Percentiles rank a stretch among this genome's conserved stretches.
Conservation (phyloP, 2,888 invertebrate species). For the Leptogaster cylindrica region DNA sequence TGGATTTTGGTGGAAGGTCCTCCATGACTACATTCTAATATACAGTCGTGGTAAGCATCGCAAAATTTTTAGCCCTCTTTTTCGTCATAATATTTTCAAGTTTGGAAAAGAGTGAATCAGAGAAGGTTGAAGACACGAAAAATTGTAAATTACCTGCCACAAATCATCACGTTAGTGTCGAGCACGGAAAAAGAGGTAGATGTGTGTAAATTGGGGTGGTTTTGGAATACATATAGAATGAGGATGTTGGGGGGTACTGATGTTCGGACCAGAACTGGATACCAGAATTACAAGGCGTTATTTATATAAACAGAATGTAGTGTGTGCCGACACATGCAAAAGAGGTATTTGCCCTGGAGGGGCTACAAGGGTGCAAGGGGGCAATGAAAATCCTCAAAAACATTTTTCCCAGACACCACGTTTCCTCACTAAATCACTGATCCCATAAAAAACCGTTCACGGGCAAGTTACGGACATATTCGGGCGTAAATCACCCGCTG, state of each 20-base stretch:
- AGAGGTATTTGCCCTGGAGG: no score
- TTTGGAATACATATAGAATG: no score
- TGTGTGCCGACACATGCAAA: slow-evolving; percentile 22
- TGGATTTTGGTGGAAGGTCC: no score
- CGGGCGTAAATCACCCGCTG: slow-evolving; percentile 30
- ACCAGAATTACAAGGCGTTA: slow-evolving; percentile 11
- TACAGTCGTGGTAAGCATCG: no score
- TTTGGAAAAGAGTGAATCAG: slow-evolving; percentile 29
- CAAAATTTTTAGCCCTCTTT: not conserved
- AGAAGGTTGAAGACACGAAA: slow-evolving; percentile 29
- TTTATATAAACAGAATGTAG: slow-evolving; percentile 16
- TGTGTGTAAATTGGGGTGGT: no score
- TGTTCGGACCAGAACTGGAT: no score
- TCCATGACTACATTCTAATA: no score
- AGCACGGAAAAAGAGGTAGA: not conserved
- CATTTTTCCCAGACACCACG: slow-evolving; percentile 35
- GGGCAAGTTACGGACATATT: slow-evolving; percentile 33
- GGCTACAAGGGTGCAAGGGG: no score
- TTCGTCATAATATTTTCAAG: slow-evolving; percentile 6
- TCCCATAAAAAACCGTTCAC: slow-evolving; percentile 33
- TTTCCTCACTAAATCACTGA: slow-evolving; percentile 36
- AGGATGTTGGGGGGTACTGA: no score
- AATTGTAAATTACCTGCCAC: slow-evolving; percentile 40
- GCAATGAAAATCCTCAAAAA: slow-evolving; percentile 36
- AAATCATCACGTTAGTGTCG: slow-evolving; percentile 33